Conservation (phyloP, 2,113 vertebrate genomes). For the Anser cygnoides region DNA sequence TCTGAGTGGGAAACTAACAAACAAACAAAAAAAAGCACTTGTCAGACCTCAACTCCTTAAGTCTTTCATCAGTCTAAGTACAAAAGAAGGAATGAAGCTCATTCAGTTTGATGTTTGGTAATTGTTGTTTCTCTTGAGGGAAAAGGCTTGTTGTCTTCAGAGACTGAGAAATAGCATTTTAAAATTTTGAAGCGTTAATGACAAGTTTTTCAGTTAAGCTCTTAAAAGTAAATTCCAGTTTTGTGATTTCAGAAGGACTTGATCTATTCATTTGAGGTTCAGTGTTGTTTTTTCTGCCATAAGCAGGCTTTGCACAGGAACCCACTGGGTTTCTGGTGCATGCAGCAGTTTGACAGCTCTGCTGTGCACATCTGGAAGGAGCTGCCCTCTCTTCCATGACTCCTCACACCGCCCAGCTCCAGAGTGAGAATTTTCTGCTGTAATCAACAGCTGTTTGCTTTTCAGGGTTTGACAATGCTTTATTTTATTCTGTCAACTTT, state of each 20-base stretch:
- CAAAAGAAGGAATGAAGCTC: neutral
- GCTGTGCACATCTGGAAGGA: neutral
- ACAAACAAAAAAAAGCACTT: neutral
- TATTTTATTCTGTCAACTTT: neutral
- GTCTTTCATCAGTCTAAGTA: neutral
- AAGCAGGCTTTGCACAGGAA: neutral
- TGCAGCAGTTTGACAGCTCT: neutral
- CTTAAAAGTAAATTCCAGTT: neutral
- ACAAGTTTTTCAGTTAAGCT: neutral
- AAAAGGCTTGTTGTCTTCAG: neutral
- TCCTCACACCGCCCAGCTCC: neutral
- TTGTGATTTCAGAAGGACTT: neutral
- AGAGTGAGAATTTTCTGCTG: neutral
- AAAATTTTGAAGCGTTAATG: neutral
- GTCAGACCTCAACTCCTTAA: neutral
- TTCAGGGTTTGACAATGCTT: neutral
- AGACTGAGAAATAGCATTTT: neutral
- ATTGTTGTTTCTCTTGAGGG: neutral
- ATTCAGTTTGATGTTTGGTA: neutral
- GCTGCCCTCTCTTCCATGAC: neutral
- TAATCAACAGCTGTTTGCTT: neutral
- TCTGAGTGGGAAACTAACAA: neutral
- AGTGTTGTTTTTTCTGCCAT: neutral
- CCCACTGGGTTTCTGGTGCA: accelerated
- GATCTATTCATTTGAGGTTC: neutral